Conservation (phyloP, 2,888 invertebrate species). For the Heliconius cydno region DNA sequence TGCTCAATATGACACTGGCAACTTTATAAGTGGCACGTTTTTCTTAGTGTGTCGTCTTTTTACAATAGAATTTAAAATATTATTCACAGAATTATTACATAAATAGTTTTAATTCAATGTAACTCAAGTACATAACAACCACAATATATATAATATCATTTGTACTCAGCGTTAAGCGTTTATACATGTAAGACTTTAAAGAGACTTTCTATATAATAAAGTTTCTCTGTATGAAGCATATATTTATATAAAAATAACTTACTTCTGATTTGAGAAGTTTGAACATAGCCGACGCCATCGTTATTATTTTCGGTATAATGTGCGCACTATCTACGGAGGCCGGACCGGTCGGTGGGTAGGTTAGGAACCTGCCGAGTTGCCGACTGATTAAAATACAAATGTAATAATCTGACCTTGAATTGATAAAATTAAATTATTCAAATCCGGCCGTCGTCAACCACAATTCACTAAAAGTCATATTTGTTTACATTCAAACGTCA, state of each 20-base stretch:
- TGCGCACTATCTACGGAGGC: conserved; percentile 49
- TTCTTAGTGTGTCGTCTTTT: not conserved
- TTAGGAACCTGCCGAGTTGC: conserved; percentile 62
- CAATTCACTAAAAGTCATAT: conserved; percentile 3
- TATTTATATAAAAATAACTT: conserved; percentile 56
- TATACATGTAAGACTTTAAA: not conserved
- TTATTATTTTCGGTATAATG: conserved; percentile 46
- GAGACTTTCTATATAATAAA: not conserved
- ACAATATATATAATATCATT: not conserved
- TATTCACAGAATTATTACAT: not conserved
- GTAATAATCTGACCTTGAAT: conserved; percentile 72
- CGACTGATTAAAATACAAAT: conserved; percentile 77
- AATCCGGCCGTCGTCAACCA: conserved; percentile 56
- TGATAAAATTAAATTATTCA: conserved; percentile 72
- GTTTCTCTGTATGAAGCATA: conserved; percentile 16
- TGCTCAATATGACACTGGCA: not conserved
- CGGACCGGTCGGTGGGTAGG: conserved; percentile 43
- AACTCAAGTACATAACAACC: not conserved
- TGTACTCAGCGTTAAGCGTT: not conserved
- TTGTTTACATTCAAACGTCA: conserved; percentile 31
- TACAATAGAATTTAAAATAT: not conserved
- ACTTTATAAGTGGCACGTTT: not conserved
- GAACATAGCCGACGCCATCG: conserved; percentile 74
- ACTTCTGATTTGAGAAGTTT: conserved; percentile 77
- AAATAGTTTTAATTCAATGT: not conserved